A percentile compares a stretch with the other conserved stretches of the same genome.
Conservation (phyloP, 2,797 vertebrate species). For the Emydoidea blandingii region DNA sequence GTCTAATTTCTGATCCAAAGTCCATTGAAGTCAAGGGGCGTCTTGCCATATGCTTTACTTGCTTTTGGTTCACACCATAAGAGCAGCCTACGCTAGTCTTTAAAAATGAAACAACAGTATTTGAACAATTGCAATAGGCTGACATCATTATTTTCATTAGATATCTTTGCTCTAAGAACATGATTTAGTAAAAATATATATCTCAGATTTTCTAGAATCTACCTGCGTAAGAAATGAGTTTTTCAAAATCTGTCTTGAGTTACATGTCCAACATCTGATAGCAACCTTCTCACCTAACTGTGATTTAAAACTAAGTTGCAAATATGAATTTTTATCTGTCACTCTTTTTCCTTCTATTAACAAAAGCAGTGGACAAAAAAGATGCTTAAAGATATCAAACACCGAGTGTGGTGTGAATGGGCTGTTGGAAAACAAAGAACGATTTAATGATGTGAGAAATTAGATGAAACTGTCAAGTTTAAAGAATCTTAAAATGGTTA, state of each 20-base stretch:
- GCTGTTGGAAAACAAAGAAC: conserved; percentile 71
- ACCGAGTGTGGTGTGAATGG: conserved; percentile 75
- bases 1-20: not conserved
- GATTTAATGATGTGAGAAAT: conserved; percentile 83
- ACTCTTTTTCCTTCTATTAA: conserved; percentile 54
- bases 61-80: not conserved
- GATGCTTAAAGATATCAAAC: conserved; percentile 76
- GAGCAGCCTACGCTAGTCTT: not conserved
- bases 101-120: conserved; percentile 7
- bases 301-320: conserved; percentile 51
- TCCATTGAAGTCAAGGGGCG: not conserved
- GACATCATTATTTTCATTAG: not conserved
- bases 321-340: conserved; percentile 32
- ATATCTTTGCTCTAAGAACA: conserved; percentile 35
- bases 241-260: conserved; percentile 35
- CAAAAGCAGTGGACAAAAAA: conserved; percentile 62
- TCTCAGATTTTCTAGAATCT: not conserved
- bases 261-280: not conserved
- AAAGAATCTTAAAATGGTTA: conserved; percentile 81
- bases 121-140: not conserved
- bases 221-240: not conserved
- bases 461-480: conserved; percentile 80
- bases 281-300: conserved; percentile 53
- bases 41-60: not conserved
- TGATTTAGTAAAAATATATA: not conserved